Conservation (phyloP, 2,113 vertebrate genomes). For the Rhea pennata region DNA sequence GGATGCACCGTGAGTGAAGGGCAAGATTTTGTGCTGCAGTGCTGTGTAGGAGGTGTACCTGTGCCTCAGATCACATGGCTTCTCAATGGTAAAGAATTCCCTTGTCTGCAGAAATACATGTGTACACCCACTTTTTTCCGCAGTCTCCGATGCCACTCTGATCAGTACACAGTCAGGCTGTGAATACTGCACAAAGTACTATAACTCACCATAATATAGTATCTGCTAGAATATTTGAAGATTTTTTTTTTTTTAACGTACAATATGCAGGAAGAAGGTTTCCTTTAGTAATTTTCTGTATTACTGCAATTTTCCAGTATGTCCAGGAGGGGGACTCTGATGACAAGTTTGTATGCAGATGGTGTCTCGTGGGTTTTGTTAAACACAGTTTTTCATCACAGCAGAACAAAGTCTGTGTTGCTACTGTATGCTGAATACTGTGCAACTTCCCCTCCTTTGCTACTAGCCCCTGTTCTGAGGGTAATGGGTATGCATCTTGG, state of each 20-base stretch:
- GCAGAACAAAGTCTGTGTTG: background rate
- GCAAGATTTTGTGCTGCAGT: conserved; percentile 84
- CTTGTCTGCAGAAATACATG: background rate
- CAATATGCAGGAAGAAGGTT: rapidly evolving
- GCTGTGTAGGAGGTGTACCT: conserved; percentile 78
- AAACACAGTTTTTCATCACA: rapidly evolving
- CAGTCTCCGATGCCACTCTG: background rate
- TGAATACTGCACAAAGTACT: background rate
- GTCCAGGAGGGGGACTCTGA: conserved; percentile 22
- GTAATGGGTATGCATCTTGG: rapidly evolving
- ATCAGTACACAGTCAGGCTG: background rate
- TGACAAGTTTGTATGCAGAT: background rate
- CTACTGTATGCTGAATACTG: background rate
- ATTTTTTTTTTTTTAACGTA: rapidly evolving
- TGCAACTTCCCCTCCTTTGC: background rate
- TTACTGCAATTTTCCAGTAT: background rate
- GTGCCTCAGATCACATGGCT: conserved; percentile 83
- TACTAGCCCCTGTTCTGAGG: background rate
- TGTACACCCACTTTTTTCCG: rapidly evolving
- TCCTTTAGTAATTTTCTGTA: background rate
- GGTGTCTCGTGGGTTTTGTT: background rate
- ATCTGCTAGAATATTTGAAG: background rate
- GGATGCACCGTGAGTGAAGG: conserved; percentile 81
- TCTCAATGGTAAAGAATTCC: conserved; percentile 83
- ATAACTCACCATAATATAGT: background rate